phyloP scores from a whole-genome alignment of 2,113 vertebrate species.

The Paramormyrops kingsleyae region DNA sequence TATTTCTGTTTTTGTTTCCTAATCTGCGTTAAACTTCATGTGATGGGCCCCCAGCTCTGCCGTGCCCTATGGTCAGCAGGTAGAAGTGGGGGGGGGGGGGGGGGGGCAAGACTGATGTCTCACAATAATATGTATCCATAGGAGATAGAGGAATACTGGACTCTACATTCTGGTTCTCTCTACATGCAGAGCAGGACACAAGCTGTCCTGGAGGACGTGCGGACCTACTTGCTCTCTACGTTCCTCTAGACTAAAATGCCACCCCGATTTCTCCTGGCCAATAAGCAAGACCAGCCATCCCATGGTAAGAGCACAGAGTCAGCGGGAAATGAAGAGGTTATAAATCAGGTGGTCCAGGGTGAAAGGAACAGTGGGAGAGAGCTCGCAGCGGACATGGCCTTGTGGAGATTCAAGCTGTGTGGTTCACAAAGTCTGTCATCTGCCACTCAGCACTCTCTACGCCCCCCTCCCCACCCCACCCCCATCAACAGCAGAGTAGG shows the following conservation, averaged over 20 bases:
- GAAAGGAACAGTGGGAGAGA: background rate
- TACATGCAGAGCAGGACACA: background rate
- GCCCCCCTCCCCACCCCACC: background rate
- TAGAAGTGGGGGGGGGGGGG: no score
- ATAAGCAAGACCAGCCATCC: background rate
- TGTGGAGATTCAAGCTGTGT: background rate
- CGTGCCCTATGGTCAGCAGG: background rate
- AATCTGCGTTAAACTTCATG: background rate
- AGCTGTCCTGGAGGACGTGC: background rate
- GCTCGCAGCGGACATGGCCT: background rate
- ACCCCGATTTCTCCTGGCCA: background rate
- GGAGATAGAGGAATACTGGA: background rate
- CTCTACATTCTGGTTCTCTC: background rate
- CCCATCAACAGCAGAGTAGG: background rate
- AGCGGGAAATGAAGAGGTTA: background rate
- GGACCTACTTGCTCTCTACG: background rate
- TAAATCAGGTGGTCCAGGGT: background rate
- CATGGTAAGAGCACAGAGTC: background rate
- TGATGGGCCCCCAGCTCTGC: background rate
- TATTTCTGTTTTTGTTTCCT: background rate
- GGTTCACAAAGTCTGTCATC: background rate
- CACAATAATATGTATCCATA: background rate
- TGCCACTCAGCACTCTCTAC: background rate
- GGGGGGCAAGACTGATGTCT: background rate
- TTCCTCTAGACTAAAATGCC: background rate